Conservation (phyloP, 2,888 invertebrate genomes). For the Hyposoter didymator region DNA sequence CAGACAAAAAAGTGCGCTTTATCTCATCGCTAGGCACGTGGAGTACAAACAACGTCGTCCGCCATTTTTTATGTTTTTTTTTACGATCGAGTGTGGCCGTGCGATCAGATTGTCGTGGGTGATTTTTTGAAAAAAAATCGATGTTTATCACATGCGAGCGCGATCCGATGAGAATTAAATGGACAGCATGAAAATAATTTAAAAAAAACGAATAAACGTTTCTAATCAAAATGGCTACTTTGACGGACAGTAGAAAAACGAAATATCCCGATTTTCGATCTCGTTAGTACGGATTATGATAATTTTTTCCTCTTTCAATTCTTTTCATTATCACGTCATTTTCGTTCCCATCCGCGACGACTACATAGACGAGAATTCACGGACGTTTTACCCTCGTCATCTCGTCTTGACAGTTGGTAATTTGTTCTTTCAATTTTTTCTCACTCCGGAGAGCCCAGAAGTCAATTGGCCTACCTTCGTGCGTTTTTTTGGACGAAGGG, state of each 20-base stretch:
- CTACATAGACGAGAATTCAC: slow-evolving; percentile 9
- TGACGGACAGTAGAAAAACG: neutral
- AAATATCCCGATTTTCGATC: slow-evolving; percentile 27
- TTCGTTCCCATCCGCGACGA: neutral
- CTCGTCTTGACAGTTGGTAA: slow-evolving; percentile 53
- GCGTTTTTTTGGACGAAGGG: neutral
- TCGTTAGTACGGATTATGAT: slow-evolving; percentile 46
- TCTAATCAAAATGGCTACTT: neutral
- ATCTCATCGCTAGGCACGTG: slow-evolving; percentile 47
- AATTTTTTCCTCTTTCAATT: slow-evolving; percentile 9
- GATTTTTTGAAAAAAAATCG: neutral
- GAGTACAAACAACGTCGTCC: neutral
- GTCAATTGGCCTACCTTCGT: neutral
- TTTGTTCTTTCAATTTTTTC: slow-evolving; percentile 28
- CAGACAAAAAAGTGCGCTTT: slow-evolving; percentile 22
- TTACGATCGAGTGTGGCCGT: no score
- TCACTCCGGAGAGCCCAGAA: neutral
- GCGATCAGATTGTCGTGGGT: neutral
- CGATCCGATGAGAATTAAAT: neutral
- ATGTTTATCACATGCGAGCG: neutral
- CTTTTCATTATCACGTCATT: slow-evolving; percentile 44
- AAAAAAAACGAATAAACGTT: neutral
- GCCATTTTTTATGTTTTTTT: slow-evolving; percentile 21
- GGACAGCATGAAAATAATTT: neutral
- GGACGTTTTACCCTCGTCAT: slow-evolving; percentile 58